Evolutionary conservation across 2,113 vertebrate genomes (phyloP).

Genomic region (Laticauda colubrina): DNA sequence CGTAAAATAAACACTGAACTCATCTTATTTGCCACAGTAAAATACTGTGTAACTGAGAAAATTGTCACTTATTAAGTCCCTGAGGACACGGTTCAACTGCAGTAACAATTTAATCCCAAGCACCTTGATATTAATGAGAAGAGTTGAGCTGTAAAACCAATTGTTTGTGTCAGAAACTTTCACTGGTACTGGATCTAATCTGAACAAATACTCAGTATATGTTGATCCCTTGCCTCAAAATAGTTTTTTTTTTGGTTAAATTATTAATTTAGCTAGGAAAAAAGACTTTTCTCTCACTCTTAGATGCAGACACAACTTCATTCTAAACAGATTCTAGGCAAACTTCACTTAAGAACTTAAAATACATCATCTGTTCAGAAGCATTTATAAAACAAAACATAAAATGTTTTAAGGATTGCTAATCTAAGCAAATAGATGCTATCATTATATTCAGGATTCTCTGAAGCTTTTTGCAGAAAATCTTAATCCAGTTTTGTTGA

Average conservation of each 20-base stretch:
- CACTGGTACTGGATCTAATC: background rate
- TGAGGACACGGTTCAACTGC: background rate
- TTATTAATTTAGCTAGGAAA: slow-evolving; percentile 6
- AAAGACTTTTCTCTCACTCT: no score
- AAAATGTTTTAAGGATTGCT: background rate
- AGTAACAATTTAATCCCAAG: background rate
- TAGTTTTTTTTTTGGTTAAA: background rate
- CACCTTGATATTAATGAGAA: slow-evolving; percentile 18
- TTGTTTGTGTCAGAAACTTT: background rate
- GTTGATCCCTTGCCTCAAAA: background rate
- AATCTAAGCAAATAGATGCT: background rate
- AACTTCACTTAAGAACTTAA: background rate
- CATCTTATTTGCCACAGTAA: background rate
- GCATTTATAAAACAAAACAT: background rate
- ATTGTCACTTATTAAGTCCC: background rate
- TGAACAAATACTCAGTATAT: background rate
- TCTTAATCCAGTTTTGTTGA: background rate
- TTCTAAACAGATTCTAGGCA: background rate
- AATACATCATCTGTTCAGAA: background rate
- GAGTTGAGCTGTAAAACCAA: background rate
- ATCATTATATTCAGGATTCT: background rate
- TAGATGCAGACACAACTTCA: background rate
- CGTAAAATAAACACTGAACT: slow-evolving; percentile 14
- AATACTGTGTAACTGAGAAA: background rate
- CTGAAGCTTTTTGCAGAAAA: background rate